A percentile compares a stretch with the other conserved stretches of the same genome.
These are phyloP conservation scores for Mergus octosetaceus DNA, from an alignment of 2,797 vertebrate species.

Conservation along the genomic window DNA sequence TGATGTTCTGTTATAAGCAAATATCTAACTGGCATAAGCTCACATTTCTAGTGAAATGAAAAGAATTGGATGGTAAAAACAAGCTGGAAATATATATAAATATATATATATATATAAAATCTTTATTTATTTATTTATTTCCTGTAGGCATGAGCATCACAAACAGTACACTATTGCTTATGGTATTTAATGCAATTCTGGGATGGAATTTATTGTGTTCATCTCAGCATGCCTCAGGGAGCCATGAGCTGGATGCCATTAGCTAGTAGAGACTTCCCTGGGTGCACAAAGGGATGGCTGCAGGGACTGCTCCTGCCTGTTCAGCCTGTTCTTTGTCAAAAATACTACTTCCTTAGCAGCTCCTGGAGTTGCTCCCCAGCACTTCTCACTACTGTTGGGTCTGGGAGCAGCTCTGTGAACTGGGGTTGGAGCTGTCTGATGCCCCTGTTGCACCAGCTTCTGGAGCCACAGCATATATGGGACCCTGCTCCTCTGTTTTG, in stretches of 20 bases:
- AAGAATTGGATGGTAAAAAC: background rate
- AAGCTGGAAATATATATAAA: background rate
- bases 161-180: background rate
- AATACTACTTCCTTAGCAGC: background rate
- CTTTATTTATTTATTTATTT: background rate
- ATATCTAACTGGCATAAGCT: background rate
- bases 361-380: background rate
- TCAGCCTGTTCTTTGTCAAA: background rate
- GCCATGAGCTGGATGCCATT: too few species aligned
- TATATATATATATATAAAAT: background rate
- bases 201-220: background rate
- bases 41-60: background rate
- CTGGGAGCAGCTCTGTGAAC: background rate
- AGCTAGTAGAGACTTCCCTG: background rate
- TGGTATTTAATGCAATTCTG: background rate
- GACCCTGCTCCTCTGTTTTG: background rate
- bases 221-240: background rate
- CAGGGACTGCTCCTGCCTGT: background rate
- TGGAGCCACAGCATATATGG: background rate
- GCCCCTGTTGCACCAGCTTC: background rate
- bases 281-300: background rate
- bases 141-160: background rate
- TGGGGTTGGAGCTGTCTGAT: too few species aligned
- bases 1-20: background rate
- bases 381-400: background rate